phyloP scores from a whole-genome alignment of 2,888 invertebrate species.

The Himalopsyche japonica region DNA sequence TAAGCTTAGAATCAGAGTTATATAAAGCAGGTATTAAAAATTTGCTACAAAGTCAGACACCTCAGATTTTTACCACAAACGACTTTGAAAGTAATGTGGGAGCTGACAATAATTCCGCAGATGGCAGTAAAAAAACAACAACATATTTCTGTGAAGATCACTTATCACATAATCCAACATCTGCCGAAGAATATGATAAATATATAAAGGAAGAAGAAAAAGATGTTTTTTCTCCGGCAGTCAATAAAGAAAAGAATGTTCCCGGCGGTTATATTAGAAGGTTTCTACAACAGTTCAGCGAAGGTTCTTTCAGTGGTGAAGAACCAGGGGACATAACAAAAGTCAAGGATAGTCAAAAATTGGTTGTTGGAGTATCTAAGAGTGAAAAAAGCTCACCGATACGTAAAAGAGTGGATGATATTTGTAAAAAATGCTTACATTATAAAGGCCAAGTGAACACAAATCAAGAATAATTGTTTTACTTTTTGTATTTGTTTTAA shows the following conservation, averaged over 20 bases:
- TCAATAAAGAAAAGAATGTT: constrained; percentile 46
- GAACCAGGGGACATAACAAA: constrained; percentile 46
- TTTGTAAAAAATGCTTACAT: constrained; percentile 59
- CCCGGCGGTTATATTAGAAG: constrained; percentile 58
- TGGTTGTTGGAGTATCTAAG: constrained; percentile 27
- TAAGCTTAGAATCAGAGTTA: background rate
- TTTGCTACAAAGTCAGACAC: background rate
- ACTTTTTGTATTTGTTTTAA: background rate
- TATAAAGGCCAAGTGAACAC: constrained; percentile 52
- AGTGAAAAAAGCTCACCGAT: constrained; percentile 50
- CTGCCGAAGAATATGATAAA: background rate
- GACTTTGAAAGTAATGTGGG: background rate
- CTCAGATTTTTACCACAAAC: background rate
- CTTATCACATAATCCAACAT: background rate
- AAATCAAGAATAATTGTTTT: constrained; percentile 12
- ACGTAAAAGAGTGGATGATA: constrained; percentile 55
- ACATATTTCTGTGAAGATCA: background rate
- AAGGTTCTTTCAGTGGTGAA: constrained; percentile 51
- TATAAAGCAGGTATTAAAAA: background rate
- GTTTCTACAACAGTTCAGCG: constrained; percentile 58
- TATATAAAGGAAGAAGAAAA: constrained; percentile 16
- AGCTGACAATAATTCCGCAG: background rate
- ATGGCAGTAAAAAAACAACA: background rate
- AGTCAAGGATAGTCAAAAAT: constrained; percentile 8
- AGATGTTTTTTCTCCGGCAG: constrained; percentile 30